Evolutionary conservation across 2,113 vertebrate species (phyloP).

Genomic region (Mobula hypostoma): DNA sequence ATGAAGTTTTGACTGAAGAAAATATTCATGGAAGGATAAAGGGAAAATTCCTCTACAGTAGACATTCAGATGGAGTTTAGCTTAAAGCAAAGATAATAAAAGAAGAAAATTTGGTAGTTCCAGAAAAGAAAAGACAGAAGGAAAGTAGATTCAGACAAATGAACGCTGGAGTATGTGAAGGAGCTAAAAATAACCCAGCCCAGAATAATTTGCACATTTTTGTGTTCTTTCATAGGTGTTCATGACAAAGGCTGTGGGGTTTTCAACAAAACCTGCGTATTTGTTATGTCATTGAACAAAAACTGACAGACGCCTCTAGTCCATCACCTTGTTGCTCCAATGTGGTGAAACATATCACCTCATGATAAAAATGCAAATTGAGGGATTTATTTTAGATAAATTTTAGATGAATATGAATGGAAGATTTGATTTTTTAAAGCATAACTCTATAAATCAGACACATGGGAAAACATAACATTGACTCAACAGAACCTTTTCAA

Average conservation of each 20-base stretch:
- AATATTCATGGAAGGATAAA: not conserved
- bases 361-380: not conserved
- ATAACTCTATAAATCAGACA: not conserved
- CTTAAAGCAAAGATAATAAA: not conserved
- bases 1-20: not conserved
- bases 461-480: not conserved
- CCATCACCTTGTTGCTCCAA: not conserved
- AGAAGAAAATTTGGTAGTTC: not conserved
- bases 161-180: not conserved
- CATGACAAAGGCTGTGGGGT: not conserved
- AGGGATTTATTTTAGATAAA: not conserved
- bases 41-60: not conserved
- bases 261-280: not conserved
- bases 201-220: not conserved
- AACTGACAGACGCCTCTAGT: not conserved
- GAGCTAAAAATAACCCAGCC: constrained; percentile 19
- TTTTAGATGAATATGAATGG: not conserved
- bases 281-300: not conserved
- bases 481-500: not conserved
- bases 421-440: not conserved
- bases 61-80: not conserved
- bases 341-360: not conserved
- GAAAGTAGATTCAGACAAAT: not conserved
- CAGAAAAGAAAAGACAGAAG: not conserved
- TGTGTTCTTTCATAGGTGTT: not conserved